phyloP scores from a whole-genome alignment of 1,140 invertebrate genomes.

The Teleopsis dalmanni region DNA sequence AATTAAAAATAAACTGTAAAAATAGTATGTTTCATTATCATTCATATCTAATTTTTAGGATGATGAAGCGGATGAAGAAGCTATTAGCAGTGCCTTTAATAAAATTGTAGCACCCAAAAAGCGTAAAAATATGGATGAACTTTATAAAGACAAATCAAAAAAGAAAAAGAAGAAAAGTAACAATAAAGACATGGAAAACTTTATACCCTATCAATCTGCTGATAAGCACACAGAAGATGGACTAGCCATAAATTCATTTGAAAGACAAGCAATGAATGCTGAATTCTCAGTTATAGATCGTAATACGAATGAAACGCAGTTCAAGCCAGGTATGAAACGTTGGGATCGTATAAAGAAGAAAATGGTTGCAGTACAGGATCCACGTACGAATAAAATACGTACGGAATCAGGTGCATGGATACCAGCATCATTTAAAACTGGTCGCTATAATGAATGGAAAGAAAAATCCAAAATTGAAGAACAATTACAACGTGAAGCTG shows the following conservation, averaged over 20 bases:
- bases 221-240: slow-evolving; percentile 86
- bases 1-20: too few relatives aligned
- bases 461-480: slow-evolving; percentile 68
- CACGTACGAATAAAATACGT: slow-evolving; percentile 71
- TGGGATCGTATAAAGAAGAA: slow-evolving; percentile 93
- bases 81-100: slow-evolving; percentile 40
- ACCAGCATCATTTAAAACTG: slow-evolving; percentile 85
- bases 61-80: slow-evolving; percentile 27
- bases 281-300: slow-evolving; percentile 76
- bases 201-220: slow-evolving; percentile 75
- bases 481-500: slow-evolving; percentile 52
- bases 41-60: background rate
- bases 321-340: slow-evolving; percentile 54
- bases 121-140: slow-evolving; percentile 48
- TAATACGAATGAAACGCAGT: slow-evolving; percentile 54
- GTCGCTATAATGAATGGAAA: slow-evolving; percentile 82
- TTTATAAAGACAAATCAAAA: slow-evolving; percentile 50
- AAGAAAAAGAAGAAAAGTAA: slow-evolving; percentile 51
- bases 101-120: slow-evolving; percentile 54
- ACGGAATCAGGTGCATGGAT: slow-evolving; percentile 94
- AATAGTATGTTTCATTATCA: background rate
- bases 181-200: slow-evolving; percentile 66
- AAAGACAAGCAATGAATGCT: slow-evolving; percentile 60
- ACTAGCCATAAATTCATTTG: slow-evolving; percentile 72
- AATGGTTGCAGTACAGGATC: slow-evolving; percentile 68